Percentiles rank a stretch among this genome's conserved stretches.
These are phyloP conservation scores for Rynchops niger DNA, from an alignment of 2,113 vertebrate species.

Conservation along the genomic window DNA sequence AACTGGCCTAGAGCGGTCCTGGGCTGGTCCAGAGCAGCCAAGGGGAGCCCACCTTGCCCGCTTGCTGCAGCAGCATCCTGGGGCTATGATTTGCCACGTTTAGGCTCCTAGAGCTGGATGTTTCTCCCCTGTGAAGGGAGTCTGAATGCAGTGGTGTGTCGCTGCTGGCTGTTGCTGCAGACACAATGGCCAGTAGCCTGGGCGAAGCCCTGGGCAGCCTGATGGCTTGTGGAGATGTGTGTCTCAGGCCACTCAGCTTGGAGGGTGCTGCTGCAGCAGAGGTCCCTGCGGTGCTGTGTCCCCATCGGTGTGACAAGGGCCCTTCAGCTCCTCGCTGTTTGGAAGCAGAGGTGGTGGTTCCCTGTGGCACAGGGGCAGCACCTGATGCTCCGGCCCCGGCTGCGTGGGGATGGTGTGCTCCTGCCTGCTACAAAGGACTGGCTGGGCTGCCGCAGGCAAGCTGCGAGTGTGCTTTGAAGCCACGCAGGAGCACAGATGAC, in stretches of 20 bases:
- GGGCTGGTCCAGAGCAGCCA: background rate
- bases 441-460: fast-evolving
- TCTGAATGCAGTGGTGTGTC: background rate
- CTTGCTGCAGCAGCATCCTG: background rate
- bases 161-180: background rate
- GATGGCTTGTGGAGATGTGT: background rate
- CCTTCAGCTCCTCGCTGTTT: background rate
- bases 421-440: background rate
- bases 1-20: background rate
- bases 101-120: background rate
- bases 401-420: fast-evolving
- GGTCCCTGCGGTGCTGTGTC: background rate
- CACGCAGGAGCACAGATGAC: background rate
- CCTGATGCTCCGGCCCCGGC: background rate
- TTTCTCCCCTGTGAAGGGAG: background rate
- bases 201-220: background rate
- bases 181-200: background rate
- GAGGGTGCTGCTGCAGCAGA: background rate
- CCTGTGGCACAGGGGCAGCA: background rate
- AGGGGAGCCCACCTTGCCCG: background rate
- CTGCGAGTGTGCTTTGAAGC: background rate
- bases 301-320: fast-evolving
- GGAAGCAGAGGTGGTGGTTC: background rate
- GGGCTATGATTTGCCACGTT: background rate
- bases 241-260: background rate